Conservation (phyloP, 2,113 vertebrate genomes). For the Sturnira hondurensis region DNA sequence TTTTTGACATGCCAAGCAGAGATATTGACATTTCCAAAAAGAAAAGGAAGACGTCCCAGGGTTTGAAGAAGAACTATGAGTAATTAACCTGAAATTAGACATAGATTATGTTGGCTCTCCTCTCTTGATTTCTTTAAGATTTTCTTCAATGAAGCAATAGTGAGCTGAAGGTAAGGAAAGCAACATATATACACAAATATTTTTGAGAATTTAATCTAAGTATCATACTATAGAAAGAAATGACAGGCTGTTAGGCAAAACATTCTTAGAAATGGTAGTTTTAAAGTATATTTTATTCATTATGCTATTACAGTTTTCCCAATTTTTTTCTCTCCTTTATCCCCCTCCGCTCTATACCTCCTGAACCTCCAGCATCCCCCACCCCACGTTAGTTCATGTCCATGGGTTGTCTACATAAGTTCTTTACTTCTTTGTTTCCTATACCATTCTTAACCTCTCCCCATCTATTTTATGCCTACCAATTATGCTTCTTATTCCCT, state of each 20-base stretch:
- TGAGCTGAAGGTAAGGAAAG: background rate
- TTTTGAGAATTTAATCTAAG: background rate
- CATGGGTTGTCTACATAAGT: too few relatives aligned
- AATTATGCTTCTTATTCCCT: too few relatives aligned
- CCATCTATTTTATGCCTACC: too few relatives aligned
- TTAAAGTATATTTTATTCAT: too few relatives aligned
- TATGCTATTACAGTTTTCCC: too few relatives aligned
- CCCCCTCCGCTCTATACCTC: too few relatives aligned
- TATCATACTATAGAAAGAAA: background rate
- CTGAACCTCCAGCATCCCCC: too few relatives aligned
- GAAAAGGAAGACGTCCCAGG: background rate
- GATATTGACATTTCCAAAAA: background rate
- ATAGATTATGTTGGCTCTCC: background rate
- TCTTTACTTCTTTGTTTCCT: too few relatives aligned
- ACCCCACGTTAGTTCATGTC: too few relatives aligned
- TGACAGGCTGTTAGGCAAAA: background rate
- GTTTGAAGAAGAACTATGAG: background rate
- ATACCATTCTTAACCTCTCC: too few relatives aligned
- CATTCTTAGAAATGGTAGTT: fast-evolving
- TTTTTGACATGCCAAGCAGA: background rate
- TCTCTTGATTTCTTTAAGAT: background rate
- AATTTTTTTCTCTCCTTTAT: too few relatives aligned
- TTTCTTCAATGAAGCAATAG: background rate
- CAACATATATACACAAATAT: background rate
- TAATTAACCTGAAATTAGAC: conserved; percentile 3